These are phyloP conservation scores for Heterodera carotae DNA, from an alignment of 1,140 invertebrate genomes.

Conservation along the genomic window DNA sequence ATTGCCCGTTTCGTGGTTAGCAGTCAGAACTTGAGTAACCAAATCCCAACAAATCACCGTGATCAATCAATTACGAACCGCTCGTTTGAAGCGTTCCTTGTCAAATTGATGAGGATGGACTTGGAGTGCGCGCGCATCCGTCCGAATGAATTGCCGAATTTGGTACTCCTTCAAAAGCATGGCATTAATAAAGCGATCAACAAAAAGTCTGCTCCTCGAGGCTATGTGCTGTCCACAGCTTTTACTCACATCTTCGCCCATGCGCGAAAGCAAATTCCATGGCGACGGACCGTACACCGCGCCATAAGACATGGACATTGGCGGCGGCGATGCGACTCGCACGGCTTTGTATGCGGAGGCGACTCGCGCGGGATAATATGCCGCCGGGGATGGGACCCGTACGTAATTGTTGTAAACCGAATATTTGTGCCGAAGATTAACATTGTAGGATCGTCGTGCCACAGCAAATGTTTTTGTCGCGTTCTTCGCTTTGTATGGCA, in stretches of 20 bases:
- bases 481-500: neutral
- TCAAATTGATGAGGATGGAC: constrained; percentile 29
- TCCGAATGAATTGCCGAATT: constrained; percentile 27
- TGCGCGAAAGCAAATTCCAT: neutral
- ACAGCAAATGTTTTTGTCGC: neutral
- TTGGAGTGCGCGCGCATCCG: neutral
- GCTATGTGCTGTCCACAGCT: neutral
- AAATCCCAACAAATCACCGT: no score
- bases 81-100: constrained; percentile 34
- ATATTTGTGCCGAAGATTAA: neutral
- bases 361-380: neutral
- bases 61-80: constrained; percentile 18
- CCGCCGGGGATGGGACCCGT: no score
- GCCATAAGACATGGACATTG: neutral
- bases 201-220: no score
- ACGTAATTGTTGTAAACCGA: neutral
- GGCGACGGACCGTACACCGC: neutral
- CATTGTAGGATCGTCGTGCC: neutral
- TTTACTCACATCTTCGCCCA: constrained; percentile 7
- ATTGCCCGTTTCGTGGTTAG: no score
- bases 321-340: neutral
- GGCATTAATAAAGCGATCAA: no score
- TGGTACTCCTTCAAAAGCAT: neutral
- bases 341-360: no score
- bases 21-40: no score